Percentiles rank a stretch among this genome's conserved stretches.
Conservation (phyloP, 2,888 invertebrate species). For the Xestia rhomboidea region DNA sequence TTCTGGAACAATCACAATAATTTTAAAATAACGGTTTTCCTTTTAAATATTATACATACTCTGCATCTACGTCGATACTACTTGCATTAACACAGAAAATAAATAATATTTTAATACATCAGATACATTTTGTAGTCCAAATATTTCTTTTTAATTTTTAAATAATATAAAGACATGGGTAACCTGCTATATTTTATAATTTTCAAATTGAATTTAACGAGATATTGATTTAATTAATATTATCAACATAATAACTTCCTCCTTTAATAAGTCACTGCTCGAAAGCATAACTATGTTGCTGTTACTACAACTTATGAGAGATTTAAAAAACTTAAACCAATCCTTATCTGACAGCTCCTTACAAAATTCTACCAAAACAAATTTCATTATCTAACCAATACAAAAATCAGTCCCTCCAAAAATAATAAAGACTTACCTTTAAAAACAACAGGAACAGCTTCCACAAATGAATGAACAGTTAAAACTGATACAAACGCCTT, state of each 20-base stretch:
- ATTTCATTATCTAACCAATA: background rate
- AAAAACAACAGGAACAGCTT: constrained; percentile 75
- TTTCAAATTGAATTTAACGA: background rate
- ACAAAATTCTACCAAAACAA: no score
- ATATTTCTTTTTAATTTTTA: background rate
- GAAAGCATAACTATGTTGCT: background rate
- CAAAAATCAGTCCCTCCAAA: background rate
- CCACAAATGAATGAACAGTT: constrained; percentile 54
- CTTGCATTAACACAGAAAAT: background rate
- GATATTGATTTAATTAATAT: background rate
- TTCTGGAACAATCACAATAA: constrained; percentile 70
- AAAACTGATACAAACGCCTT: constrained; percentile 56
- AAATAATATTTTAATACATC: background rate
- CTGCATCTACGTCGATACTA: background rate
- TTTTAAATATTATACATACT: no score
- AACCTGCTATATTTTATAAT: background rate
- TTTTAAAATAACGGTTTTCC: background rate
- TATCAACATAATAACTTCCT: background rate
- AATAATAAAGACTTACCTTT: constrained; percentile 73
- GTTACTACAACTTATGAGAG: background rate
- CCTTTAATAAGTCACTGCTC: background rate
- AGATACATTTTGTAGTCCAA: background rate
- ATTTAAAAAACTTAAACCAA: background rate
- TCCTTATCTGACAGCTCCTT: background rate
- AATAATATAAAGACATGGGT: background rate